A percentile compares a stretch with the other conserved stretches of the same genome.
Conservation (phyloP, 2,113 vertebrate genomes). For the Montifringilla adamsi region DNA sequence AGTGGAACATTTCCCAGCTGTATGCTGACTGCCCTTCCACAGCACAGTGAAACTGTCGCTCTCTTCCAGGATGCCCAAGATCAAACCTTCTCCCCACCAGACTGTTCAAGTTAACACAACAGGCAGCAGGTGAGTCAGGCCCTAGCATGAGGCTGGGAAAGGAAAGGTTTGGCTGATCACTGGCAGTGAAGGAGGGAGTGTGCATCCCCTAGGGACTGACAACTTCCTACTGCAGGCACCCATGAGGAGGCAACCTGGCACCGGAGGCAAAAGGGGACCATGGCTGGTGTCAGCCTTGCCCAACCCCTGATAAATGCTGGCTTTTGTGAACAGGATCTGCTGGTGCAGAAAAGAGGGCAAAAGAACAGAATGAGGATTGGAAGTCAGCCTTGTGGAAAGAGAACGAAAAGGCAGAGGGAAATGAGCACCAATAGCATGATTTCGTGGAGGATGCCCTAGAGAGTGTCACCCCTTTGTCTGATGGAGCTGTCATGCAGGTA, state of each 20-base stretch:
- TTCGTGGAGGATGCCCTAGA: not conserved
- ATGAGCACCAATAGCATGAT: not conserved
- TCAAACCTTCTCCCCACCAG: not conserved
- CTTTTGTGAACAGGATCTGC: not conserved
- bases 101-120: not conserved
- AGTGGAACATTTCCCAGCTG: fast-evolving
- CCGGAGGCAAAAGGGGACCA: fast-evolving
- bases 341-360: not conserved
- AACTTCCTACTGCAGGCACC: not conserved
- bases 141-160: not conserved
- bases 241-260: not conserved
- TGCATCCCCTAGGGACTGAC: not conserved
- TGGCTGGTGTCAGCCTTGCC: not conserved
- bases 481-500: not conserved
- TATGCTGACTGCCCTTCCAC: fast-evolving
- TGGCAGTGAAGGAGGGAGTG: not conserved
- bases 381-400: not conserved
- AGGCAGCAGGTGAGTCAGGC: not conserved
- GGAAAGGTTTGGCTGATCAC: not conserved
- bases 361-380: not conserved
- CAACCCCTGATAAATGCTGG: not conserved
- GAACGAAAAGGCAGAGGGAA: not conserved
- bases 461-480: not conserved
- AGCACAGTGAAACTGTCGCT: fast-evolving
- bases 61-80: not conserved